Conservation (phyloP, 1,140 invertebrate species). For the Atta cephalotes region DNA sequence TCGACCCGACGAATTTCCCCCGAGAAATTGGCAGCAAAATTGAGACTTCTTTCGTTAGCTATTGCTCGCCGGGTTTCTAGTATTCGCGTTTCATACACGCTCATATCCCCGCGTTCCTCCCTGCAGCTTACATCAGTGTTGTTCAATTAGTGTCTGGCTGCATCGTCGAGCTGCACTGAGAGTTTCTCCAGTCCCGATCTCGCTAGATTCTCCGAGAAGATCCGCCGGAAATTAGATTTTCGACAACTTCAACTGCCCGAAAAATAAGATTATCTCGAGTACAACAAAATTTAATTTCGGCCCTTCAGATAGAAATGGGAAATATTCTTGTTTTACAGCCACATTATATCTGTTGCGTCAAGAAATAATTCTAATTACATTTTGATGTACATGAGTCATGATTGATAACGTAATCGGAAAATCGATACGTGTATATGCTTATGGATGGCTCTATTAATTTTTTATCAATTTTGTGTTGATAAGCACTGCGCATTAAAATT, state of each 20-base stretch:
- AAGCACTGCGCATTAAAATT: constrained; percentile 19
- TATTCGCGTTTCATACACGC: constrained; percentile 7
- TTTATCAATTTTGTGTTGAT: background rate
- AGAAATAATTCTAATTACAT: background rate
- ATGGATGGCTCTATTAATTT: background rate
- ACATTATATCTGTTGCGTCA: background rate
- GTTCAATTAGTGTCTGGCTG: constrained; percentile 43
- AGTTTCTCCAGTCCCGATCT: constrained; percentile 16
- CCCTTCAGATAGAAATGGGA: background rate
- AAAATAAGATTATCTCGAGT: constrained; percentile 22
- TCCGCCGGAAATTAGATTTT: constrained; percentile 39
- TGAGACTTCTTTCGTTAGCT: constrained; percentile 42
- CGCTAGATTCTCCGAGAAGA: constrained; percentile 15
- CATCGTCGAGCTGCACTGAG: background rate
- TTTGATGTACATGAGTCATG: background rate
- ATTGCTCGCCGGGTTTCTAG: constrained; percentile 26
- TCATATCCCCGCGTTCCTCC: background rate
- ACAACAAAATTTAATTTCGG: constrained; percentile 28
- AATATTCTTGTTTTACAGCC: background rate
- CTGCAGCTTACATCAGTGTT: constrained; percentile 13
- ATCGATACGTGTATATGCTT: background rate
- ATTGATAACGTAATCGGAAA: constrained; percentile 1
- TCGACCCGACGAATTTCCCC: constrained; percentile 44
- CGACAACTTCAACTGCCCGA: constrained; percentile 7
- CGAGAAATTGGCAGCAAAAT: constrained; percentile 50